Conservation (phyloP, 2,113 vertebrate species). For the Heterocephalus glaber region DNA sequence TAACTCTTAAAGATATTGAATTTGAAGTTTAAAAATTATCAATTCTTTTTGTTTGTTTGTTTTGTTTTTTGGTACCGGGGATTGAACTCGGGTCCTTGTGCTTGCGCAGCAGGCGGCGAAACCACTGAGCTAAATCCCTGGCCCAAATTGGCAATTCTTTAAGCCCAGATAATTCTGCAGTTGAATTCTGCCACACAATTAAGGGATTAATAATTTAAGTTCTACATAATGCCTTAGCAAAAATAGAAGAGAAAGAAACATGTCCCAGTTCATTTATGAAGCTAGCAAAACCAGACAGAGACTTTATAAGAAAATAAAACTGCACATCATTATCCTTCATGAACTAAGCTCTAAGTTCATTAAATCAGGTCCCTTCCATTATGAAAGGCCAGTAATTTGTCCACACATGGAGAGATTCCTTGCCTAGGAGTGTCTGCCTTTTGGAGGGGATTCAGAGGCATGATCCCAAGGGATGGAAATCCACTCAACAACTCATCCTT, state of each 20-base stretch:
- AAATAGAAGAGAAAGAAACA: not conserved
- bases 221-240: not conserved
- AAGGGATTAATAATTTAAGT: not conserved
- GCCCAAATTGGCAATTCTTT: not conserved
- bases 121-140: not conserved
- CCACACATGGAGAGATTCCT: not conserved
- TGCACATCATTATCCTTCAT: not conserved
- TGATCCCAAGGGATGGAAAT: not conserved
- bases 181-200: not conserved
- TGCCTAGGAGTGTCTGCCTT: not conserved
- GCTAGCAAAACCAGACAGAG: not conserved
- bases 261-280: not conserved
- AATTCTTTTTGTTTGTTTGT: too few relatives aligned
- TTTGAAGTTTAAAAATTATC: not conserved
- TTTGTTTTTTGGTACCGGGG: too few relatives aligned
- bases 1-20: not conserved
- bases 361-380: not conserved
- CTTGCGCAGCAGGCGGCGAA: too few relatives aligned
- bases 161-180: not conserved
- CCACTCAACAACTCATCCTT: not conserved
- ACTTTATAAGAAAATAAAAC: not conserved
- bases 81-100: too few relatives aligned
- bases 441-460: not conserved
- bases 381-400: not conserved
- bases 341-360: not conserved